Percentiles rank a stretch among this genome's conserved stretches.
Conservation (phyloP, 2,888 invertebrate species). For the Andrena bucephala region DNA sequence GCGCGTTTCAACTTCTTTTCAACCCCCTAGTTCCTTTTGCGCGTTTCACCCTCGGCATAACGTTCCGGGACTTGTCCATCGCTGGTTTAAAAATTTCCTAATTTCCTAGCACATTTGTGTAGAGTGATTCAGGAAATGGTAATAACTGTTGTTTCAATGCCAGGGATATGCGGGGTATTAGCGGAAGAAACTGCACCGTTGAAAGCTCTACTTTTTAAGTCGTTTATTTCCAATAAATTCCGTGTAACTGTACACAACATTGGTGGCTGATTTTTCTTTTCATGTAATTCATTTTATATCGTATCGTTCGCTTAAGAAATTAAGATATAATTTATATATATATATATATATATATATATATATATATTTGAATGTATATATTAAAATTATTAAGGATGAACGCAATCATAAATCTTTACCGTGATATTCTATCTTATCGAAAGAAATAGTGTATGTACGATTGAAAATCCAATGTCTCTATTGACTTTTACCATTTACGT, state of each 20-base stretch:
- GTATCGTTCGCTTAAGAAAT: conserved; percentile 28
- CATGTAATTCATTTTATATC: conserved; percentile 39
- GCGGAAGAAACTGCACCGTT: not conserved
- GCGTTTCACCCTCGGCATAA: not conserved
- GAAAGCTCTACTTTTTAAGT: conserved; percentile 22
- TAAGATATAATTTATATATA: conserved; percentile 37
- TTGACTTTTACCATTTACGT: not conserved
- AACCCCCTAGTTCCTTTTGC: not conserved
- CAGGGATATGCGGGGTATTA: too few relatives aligned
- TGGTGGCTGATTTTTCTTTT: conserved; percentile 24
- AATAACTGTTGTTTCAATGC: not conserved
- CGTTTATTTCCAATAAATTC: conserved; percentile 68
- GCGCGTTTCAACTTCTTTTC: not conserved
- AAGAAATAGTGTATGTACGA: conserved; percentile 9
- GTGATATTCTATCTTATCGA: not conserved
- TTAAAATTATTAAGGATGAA: too few relatives aligned
- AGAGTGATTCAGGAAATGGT: not conserved
- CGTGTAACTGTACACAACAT: conserved; percentile 66
- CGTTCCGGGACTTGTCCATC: not conserved
- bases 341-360: too few relatives aligned
- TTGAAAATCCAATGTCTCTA: not conserved
- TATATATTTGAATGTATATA: not conserved
- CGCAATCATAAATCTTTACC: too few relatives aligned
- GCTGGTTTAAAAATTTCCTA: not conserved
- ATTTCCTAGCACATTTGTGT: not conserved